phyloP scores from a whole-genome alignment of 2,113 vertebrate species.

The Aix galericulata region DNA sequence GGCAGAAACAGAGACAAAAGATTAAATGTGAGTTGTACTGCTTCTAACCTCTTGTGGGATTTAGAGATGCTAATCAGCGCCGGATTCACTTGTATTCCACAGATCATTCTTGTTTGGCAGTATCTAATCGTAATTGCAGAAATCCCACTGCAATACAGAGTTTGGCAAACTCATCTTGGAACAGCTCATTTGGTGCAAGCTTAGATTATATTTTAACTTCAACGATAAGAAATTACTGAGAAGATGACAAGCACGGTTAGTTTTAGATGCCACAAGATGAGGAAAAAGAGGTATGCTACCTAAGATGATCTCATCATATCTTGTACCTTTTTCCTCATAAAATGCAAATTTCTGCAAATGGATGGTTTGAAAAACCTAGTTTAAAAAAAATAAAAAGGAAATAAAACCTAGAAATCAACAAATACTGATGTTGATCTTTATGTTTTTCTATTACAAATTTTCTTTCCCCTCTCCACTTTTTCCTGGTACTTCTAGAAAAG shows the following conservation, averaged over 20 bases:
- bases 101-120: slow-evolving; percentile 18
- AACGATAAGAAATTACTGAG: slow-evolving; percentile 14
- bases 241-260: background rate
- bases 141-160: background rate
- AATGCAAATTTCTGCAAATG: slow-evolving; percentile 39
- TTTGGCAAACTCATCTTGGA: slow-evolving; percentile 28
- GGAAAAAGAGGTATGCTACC: slow-evolving; percentile 30
- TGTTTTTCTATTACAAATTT: background rate
- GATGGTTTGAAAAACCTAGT: background rate
- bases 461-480: background rate
- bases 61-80: background rate
- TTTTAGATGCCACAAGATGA: slow-evolving; percentile 38
- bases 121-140: slow-evolving; percentile 10
- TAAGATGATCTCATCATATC: background rate
- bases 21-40: background rate
- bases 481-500: background rate
- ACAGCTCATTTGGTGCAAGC: slow-evolving; percentile 27
- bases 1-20: background rate
- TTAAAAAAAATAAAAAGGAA: slow-evolving; percentile 2
- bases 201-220: slow-evolving; percentile 40
- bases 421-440: background rate
- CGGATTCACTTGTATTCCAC: background rate
- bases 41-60: background rate
- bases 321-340: slow-evolving; percentile 22
- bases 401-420: slow-evolving; percentile 10